Percentiles rank a stretch among this genome's conserved stretches.
These are phyloP conservation scores for Macropis europaea DNA, from an alignment of 2,888 invertebrate genomes.

Conservation along the genomic window DNA sequence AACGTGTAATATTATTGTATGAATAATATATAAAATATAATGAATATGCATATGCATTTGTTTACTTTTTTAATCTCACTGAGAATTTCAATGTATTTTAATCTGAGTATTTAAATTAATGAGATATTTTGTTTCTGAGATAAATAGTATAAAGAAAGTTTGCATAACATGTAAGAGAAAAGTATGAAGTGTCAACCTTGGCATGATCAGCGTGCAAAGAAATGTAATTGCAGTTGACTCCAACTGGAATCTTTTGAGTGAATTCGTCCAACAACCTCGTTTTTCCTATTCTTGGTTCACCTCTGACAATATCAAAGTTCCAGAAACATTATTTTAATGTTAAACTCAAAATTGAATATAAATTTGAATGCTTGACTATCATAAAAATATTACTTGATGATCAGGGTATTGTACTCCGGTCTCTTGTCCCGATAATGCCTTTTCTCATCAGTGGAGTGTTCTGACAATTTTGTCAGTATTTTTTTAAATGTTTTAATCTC, in stretches of 20 bases:
- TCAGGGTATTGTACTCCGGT: slow-evolving; percentile 60
- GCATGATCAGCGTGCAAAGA: slow-evolving; percentile 73
- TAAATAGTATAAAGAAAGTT: too few species aligned
- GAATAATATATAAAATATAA: background rate
- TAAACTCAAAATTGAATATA: background rate
- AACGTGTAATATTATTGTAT: background rate
- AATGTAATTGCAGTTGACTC: slow-evolving; percentile 75
- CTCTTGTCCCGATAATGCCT: background rate
- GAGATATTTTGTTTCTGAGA: too few species aligned
- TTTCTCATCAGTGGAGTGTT: slow-evolving; percentile 16
- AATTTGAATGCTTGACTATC: background rate
- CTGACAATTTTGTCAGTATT: slow-evolving; percentile 57
- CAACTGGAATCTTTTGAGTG: slow-evolving; percentile 79
- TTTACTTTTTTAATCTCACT: background rate
- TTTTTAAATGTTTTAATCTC: slow-evolving; percentile 74
- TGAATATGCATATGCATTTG: background rate
- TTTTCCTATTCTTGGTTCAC: slow-evolving; percentile 83
- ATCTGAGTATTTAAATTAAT: too few species aligned
- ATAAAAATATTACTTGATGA: slow-evolving; percentile 63
- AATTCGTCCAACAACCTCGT: slow-evolving; percentile 83
- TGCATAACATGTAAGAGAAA: too few species aligned
- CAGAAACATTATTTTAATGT: too few species aligned
- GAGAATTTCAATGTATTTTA: too few species aligned
- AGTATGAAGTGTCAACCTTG: slow-evolving; percentile 69
- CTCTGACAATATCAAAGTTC: slow-evolving; percentile 74